Conservation (phyloP, 2,888 invertebrate genomes). For the Drosophila fungiperda region DNA sequence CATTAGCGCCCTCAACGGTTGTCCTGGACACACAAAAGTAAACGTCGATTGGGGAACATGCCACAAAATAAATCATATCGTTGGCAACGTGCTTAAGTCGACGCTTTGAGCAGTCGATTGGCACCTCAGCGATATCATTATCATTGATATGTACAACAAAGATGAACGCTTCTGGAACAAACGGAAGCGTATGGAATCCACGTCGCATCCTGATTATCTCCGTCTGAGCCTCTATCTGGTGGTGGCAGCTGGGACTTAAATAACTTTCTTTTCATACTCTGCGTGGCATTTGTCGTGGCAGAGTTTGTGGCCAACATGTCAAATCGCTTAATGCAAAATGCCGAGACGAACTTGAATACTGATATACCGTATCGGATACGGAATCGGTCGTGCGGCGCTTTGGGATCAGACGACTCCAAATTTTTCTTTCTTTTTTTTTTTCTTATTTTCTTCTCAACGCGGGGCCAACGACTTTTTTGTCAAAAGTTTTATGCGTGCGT, state of each 20-base stretch:
- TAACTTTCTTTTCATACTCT: slow-evolving; percentile 58
- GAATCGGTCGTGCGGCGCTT: slow-evolving; percentile 69
- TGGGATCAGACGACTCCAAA: slow-evolving; percentile 58
- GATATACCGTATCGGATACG: slow-evolving; percentile 56
- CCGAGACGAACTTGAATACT: slow-evolving; percentile 44
- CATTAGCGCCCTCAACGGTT: slow-evolving; percentile 24
- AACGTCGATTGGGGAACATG: slow-evolving; percentile 10
- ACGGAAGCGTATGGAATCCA: slow-evolving; percentile 47
- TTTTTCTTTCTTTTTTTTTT: not conserved
- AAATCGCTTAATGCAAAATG: slow-evolving; percentile 76
- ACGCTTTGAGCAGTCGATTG: slow-evolving; percentile 70
- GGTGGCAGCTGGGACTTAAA: slow-evolving; percentile 57
- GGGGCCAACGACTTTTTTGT: slow-evolving; percentile 65
- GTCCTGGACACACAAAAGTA: slow-evolving; percentile 9
- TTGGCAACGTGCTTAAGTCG: slow-evolving; percentile 42
- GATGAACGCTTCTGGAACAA: slow-evolving; percentile 28
- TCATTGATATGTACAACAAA: slow-evolving; percentile 47
- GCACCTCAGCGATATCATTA: slow-evolving; percentile 69
- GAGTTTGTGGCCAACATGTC: slow-evolving; percentile 69
- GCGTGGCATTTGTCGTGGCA: slow-evolving; percentile 18
- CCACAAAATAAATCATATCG: slow-evolving; percentile 27
- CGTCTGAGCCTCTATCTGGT: slow-evolving; percentile 11
- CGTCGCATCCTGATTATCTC: slow-evolving; percentile 64
- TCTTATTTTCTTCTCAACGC: not conserved
- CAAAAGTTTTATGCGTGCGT: slow-evolving; percentile 78